Evolutionary conservation across 2,888 invertebrate genomes (phyloP).

Genomic region (Polydrusus pterygomalis): DNA sequence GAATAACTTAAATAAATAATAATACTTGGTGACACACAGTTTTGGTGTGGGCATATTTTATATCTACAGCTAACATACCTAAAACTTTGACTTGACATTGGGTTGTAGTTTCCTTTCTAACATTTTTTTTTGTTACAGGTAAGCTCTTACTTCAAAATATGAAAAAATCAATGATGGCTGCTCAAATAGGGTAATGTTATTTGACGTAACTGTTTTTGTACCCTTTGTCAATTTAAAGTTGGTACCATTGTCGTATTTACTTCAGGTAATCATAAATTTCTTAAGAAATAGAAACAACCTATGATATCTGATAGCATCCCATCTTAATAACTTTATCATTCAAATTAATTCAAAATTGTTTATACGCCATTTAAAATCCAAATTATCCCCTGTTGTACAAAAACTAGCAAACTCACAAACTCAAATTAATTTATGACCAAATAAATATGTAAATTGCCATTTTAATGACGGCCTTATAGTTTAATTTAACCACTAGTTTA

Average conservation of each 20-base stretch:
- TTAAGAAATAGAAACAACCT: too few species aligned
- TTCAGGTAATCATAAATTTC: too few species aligned
- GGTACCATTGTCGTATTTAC: too few species aligned
- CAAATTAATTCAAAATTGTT: neutral
- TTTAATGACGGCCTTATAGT: slow-evolving; percentile 33
- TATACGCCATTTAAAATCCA: neutral
- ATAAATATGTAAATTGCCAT: slow-evolving; percentile 48
- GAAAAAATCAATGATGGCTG: neutral
- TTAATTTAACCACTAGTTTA: slow-evolving; percentile 24
- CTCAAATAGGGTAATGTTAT: neutral
- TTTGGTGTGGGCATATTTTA: too few species aligned
- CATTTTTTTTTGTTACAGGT: slow-evolving; percentile 1
- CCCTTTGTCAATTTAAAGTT: too few species aligned
- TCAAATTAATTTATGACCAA: slow-evolving; percentile 35
- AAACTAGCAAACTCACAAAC: slow-evolving; percentile 10
- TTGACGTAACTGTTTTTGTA: too few species aligned
- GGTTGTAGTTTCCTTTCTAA: neutral
- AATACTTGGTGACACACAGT: too few species aligned
- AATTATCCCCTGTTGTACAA: neutral
- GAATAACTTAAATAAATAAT: too few species aligned
- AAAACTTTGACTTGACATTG: too few species aligned
- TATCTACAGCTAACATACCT: too few species aligned
- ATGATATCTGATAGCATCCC: neutral
- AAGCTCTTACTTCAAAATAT: neutral
- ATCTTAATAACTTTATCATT: neutral